Evolutionary conservation across 2,113 vertebrate species (phyloP).

Genomic region (Epinephelus moara): DNA sequence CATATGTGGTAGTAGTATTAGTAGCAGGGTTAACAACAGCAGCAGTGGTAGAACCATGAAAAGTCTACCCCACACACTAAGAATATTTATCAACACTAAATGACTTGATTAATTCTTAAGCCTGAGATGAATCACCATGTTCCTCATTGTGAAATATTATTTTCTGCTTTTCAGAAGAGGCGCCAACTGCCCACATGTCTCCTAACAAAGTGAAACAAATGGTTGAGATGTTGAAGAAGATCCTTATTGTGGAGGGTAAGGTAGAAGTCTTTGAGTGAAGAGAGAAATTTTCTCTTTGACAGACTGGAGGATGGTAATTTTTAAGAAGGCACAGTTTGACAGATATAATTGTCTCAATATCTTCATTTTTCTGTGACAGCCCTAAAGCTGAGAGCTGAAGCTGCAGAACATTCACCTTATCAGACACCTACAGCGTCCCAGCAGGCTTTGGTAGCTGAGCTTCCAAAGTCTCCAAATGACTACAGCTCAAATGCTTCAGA

Average conservation of each 20-base stretch:
- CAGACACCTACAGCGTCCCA: background rate
- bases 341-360: background rate
- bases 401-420: slow-evolving; percentile 1
- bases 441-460: background rate
- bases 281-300: background rate
- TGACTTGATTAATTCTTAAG: too few species aligned
- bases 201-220: background rate
- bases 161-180: background rate
- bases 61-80: too few species aligned
- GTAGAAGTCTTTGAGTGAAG: background rate
- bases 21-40: too few species aligned
- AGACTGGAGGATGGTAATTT: background rate
- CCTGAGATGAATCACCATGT: background rate
- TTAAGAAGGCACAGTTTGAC: background rate
- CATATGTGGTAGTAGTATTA: too few species aligned
- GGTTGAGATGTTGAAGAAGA: background rate
- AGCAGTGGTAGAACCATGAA: too few species aligned
- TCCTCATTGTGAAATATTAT: background rate
- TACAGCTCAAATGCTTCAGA: background rate
- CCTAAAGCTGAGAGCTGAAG: background rate
- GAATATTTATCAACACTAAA: too few species aligned
- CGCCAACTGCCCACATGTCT: background rate
- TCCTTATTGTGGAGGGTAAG: background rate
- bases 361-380: background rate
- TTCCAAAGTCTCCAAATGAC: background rate